phyloP scores from a whole-genome alignment of 2,888 invertebrate species.

The Sturmia bella region DNA sequence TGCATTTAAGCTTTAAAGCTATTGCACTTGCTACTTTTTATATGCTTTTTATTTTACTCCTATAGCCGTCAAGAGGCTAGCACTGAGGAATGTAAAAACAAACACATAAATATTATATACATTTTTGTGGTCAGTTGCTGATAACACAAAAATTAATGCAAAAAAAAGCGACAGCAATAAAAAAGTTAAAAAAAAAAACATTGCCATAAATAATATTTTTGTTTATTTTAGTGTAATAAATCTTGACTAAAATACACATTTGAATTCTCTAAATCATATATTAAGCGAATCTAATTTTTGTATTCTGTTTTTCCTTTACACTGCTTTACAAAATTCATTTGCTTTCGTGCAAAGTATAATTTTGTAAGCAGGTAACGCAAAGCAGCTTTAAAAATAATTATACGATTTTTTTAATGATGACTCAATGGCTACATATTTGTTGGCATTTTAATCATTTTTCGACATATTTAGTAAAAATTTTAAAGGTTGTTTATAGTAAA shows the following conservation, averaged over 20 bases:
- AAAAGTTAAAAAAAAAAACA: constrained; percentile 20
- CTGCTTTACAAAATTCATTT: neutral
- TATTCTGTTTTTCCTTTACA: neutral
- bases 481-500: too few relatives aligned
- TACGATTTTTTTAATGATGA: too few relatives aligned
- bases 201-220: constrained; percentile 60
- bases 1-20: too few relatives aligned
- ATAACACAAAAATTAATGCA: constrained; percentile 51
- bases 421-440: too few relatives aligned
- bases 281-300: neutral
- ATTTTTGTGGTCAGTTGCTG: constrained; percentile 65
- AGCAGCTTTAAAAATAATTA: too few relatives aligned
- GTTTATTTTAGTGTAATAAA: constrained; percentile 64
- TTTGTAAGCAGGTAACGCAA: too few relatives aligned
- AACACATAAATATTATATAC: constrained; percentile 11
- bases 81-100: neutral
- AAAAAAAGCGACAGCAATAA: neutral
- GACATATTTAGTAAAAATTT: too few relatives aligned
- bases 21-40: too few relatives aligned
- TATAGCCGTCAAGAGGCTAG: neutral
- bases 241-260: constrained; percentile 64
- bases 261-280: constrained; percentile 62
- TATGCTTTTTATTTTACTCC: neutral
- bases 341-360: too few relatives aligned
- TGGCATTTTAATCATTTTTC: too few relatives aligned